Evolutionary conservation across 2,113 vertebrate species (phyloP), one percentile per base, ranked within the genome.

Genomic region (Microcebus tavaratra): DNA sequence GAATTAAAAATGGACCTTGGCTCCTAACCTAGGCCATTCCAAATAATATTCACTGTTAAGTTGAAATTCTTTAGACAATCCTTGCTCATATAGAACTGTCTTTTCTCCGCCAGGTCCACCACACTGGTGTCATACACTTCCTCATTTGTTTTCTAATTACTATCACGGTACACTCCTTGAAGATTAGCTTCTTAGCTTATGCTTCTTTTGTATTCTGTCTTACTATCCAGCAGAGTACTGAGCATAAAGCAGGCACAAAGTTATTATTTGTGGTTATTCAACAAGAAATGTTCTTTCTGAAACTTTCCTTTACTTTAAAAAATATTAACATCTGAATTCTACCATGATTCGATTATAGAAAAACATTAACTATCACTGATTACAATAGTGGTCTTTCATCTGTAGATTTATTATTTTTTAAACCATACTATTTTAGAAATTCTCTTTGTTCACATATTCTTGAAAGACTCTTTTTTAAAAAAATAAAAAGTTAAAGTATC

Each of bases 401-500:
- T 48, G 7, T 80, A 29, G 21, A 20, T 75, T 83, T 79, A 79
- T 91, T 88, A 79, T 59, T 94, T 95, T 88, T 95, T 67, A 95
- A 90, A 61, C 1, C 36, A 63, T 18, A 80, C 14, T 45, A 63
- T 88, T 97, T 96, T 86, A 80, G 50, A 89, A 83, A 89, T 96
- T 94, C 31, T 93, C 61, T 97, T 94, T 97, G 79, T 80, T 93
- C 70, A 87, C 14, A 79, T n/a, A 87, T 11, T 10, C 83, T 96
- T 91, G 34, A 55, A 91, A 96, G 68, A 34, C 31, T 36, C 65
- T 55, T 34, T 55, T 55, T 55, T 18, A 6, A 55, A 55, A 55
- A 55, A 55, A 18, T 55, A 55, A 18, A 55, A 55, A 55, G 18
- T 67, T 88, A 92, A 81, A 11, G 45, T 53, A 96, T 15, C 55